Base-by-base conservation (phyloP, 1,140 invertebrate species). In the Cheumatopsyche charites region DNA sequence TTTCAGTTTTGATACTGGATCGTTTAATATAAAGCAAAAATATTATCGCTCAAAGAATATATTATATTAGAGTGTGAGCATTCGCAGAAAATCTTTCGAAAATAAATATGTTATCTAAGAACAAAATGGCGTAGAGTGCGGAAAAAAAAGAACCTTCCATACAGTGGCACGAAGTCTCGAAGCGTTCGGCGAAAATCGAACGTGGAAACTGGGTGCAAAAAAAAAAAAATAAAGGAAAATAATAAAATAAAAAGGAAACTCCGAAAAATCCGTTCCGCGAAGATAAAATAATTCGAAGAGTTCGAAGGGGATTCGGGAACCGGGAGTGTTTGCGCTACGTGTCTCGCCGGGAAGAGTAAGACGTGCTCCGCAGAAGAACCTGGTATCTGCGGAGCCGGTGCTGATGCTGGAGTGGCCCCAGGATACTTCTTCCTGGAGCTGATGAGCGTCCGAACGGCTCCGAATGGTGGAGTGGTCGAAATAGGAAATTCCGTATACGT, bases 321-420 rank as follows among this genome's bases (percentile, higher is more conserved):
- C 69, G 2, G 62, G 73, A 62, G 21, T 74, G 73, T 74, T 74
- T 70, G 66, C 69, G 41, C 61, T 69, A 74, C 73, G 73, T 74
- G 73, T 62, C 58, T 23, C 62, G 21, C 41, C 15, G 12, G 13
- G 47, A 5, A 36, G 9, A 36, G 29, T 36, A 36, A 36, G 17
- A 47, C 47, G 23, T 52, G 67, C 67, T 68, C 9, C 29, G 29
- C 3, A 3, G 29, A 36, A 36, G 29, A 36, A 36, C 29, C n/a
- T n/a, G n/a, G 12, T 6, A 26, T 45, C 70, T 13, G 19, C 19
- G 9, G 21, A 15, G 11, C 13, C 45, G 3, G 45, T 5, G 45
- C 45, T 15, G 13, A 2, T 49, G 45, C 45, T 15, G 17, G 45
- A 19, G 55, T 58, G 55, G 21, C 55, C 11, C 17, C 21, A 58